A percentile compares a stretch with the other conserved stretches of the same genome.
Evolutionary conservation across 2,888 invertebrate species (phyloP).

Genomic region (Dioctria linearis): DNA sequence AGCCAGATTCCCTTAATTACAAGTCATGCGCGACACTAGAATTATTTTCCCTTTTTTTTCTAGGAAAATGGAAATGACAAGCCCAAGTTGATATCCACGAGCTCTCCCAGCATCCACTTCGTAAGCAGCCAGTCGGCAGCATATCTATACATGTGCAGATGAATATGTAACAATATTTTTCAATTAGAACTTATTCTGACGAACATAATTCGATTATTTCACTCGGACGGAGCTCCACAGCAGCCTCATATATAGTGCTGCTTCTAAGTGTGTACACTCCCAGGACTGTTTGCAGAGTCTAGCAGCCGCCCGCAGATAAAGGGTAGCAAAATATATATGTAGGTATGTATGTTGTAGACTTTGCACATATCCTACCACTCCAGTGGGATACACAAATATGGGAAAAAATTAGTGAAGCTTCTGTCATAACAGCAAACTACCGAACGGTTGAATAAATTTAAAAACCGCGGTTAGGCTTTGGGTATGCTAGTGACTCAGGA

Average conservation of each 20-base stretch:
- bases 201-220: constrained; percentile 72
- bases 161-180: constrained; percentile 71
- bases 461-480: neutral
- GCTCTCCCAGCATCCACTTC: constrained; percentile 19
- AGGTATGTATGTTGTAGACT: neutral
- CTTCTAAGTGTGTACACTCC: constrained; percentile 43
- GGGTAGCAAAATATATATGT: constrained; percentile 17
- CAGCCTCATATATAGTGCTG: constrained; percentile 28
- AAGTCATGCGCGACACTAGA: constrained; percentile 48
- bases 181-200: constrained; percentile 72
- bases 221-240: constrained; percentile 65
- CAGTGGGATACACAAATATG: neutral
- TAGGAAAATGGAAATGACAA: constrained; percentile 51
- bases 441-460: neutral
- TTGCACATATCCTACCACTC: constrained; percentile 1
- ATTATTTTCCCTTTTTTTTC: constrained; percentile 40
- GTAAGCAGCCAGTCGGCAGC: constrained; percentile 14
- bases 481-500: neutral
- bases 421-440: constrained; percentile 34
- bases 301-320: constrained; percentile 6
- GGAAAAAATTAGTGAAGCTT: constrained; percentile 28
- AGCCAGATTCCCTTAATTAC: constrained; percentile 51
- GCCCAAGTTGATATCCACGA: constrained; percentile 40
- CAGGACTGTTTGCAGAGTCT: constrained; percentile 22
- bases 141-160: constrained; percentile 44